A percentile compares a stretch with the other conserved stretches of the same genome.
Conservation (phyloP, 2,888 invertebrate species). For the Coelopa pilipes region DNA sequence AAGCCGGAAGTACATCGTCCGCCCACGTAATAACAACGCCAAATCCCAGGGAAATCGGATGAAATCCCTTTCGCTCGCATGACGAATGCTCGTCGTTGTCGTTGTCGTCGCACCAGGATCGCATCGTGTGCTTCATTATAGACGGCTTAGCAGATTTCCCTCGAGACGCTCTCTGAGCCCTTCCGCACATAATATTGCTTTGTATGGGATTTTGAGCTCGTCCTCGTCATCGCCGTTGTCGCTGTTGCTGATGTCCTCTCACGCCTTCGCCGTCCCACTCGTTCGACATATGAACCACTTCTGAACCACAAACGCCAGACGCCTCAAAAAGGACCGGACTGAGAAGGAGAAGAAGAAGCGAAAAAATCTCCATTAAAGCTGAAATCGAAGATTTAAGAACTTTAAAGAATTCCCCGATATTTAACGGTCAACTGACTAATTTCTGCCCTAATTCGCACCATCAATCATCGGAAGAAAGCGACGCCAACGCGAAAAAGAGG, state of each 20-base stretch:
- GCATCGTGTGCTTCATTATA: conserved; percentile 60
- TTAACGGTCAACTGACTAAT: not conserved
- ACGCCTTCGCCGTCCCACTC: not conserved
- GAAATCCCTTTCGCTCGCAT: not conserved
- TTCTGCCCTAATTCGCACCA: not conserved
- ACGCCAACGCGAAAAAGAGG: too few species aligned
- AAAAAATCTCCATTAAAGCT: not conserved
- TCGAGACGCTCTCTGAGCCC: conserved; percentile 52
- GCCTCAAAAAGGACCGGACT: too few species aligned
- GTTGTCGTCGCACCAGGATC: conserved; percentile 40
- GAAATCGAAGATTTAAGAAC: not conserved
- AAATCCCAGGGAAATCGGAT: too few species aligned
- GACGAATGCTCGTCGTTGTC: conserved; percentile 39
- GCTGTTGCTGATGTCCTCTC: not conserved
- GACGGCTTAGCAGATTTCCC: conserved; percentile 67
- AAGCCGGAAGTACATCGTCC: too few species aligned
- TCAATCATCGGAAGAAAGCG: not conserved
- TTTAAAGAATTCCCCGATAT: not conserved
- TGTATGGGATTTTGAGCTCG: conserved; percentile 12
- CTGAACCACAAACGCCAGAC: not conserved
- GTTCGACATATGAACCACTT: not conserved
- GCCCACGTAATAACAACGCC: too few species aligned
- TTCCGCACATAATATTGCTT: conserved; percentile 42
- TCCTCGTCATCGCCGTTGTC: not conserved
- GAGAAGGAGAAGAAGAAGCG: too few species aligned